phyloP scores from a whole-genome alignment of 2,888 invertebrate genomes.

The Sipha maydis region DNA sequence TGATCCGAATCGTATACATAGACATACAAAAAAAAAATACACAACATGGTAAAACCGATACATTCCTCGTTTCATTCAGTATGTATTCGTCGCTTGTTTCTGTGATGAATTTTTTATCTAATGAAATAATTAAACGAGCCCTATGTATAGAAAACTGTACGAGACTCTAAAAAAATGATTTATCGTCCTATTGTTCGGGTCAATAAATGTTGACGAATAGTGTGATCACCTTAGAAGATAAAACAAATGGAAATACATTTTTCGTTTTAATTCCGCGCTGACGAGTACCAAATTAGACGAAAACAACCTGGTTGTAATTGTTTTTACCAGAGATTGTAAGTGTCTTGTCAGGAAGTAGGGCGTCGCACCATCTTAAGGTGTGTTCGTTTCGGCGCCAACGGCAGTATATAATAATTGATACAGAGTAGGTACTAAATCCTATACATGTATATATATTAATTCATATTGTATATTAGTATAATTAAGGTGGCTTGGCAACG shows the following conservation, averaged over 20 bases:
- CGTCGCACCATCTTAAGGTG: not conserved
- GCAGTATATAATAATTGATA: not conserved
- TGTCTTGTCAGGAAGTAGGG: not conserved
- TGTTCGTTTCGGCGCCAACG: not conserved
- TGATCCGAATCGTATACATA: too few species aligned
- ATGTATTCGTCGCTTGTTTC: too few species aligned
- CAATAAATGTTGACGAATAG: not conserved
- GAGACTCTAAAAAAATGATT: not conserved
- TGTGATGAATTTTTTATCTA: too few species aligned
- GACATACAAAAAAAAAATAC: too few species aligned
- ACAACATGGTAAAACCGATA: too few species aligned
- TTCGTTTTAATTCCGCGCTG: not conserved
- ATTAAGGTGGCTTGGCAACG: not conserved
- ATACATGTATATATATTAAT: not conserved
- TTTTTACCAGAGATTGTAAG: not conserved
- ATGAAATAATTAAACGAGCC: not conserved
- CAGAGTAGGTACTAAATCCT: not conserved
- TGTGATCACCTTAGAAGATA: not conserved
- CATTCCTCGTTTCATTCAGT: too few species aligned
- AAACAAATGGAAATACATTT: not conserved
- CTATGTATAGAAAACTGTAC: not conserved
- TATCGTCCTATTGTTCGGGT: not conserved
- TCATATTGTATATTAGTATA: not conserved
- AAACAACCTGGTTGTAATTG: not conserved
- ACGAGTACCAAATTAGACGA: not conserved